These are phyloP conservation scores for Psix sp. DNA, from an alignment of 1,140 invertebrate species.

Conservation along the genomic window DNA sequence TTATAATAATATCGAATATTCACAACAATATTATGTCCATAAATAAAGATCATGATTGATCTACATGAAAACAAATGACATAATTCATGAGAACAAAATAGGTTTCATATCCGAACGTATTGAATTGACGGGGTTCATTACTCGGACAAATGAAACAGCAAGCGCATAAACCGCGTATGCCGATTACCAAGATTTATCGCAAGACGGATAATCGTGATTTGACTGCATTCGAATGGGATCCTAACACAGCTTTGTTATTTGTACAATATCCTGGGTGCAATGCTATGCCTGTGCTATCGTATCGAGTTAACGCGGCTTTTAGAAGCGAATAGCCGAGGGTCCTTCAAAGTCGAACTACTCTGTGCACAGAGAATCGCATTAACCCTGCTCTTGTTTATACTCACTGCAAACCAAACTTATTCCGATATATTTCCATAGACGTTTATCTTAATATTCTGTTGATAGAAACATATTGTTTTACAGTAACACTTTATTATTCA, in stretches of 20 bases:
- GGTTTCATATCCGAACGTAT: constrained; percentile 2
- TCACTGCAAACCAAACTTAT: too few species aligned
- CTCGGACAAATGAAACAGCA: constrained; percentile 9
- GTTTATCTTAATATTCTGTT: too few species aligned
- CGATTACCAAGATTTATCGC: constrained; percentile 11
- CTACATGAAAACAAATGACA: neutral
- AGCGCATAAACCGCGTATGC: constrained; percentile 1
- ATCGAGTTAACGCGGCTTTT: neutral
- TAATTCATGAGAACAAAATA: neutral
- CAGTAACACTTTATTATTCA: too few species aligned
- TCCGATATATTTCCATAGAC: too few species aligned
- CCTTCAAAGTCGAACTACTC: neutral
- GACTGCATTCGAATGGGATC: neutral
- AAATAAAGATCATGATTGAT: neutral
- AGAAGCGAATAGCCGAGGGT: neutral
- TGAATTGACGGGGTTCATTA: constrained; percentile 4
- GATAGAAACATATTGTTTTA: too few species aligned
- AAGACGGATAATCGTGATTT: constrained; percentile 2
- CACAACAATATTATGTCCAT: too few species aligned
- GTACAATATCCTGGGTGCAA: constrained; percentile 3
- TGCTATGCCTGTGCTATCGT: neutral
- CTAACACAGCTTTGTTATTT: constrained; percentile 4
- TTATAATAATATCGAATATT: neutral
- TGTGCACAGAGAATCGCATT: neutral
- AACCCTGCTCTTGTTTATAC: too few species aligned